Percentiles rank a stretch among this genome's conserved stretches.
Evolutionary conservation across 2,888 invertebrate genomes (phyloP).

Genomic region (Zaprionus bogoriensis): DNA sequence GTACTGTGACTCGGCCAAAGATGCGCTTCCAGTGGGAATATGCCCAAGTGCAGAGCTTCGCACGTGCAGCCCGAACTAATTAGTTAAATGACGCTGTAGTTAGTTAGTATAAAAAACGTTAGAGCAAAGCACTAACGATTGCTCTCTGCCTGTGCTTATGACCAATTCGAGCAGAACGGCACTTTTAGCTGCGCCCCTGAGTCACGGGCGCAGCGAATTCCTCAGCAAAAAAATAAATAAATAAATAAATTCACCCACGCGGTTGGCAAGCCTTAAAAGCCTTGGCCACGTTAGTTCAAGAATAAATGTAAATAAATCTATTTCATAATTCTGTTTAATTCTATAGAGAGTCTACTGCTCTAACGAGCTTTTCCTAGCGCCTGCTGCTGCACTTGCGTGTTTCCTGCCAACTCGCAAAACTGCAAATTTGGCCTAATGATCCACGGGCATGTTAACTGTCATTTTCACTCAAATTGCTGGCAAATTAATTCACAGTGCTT

Average conservation of each 20-base stretch:
- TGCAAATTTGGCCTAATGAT: conserved; percentile 59
- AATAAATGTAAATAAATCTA: not conserved
- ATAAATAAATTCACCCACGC: conserved; percentile 30
- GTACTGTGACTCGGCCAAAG: too few relatives aligned
- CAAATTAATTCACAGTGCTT: conserved; percentile 55
- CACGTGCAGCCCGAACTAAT: conserved; percentile 57
- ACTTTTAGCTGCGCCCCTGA: conserved; percentile 44
- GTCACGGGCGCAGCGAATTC: conserved; percentile 67
- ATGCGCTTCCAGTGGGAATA: not conserved
- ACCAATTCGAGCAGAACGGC: not conserved
- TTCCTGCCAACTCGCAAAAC: conserved; percentile 40
- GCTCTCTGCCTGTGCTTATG: conserved; percentile 5
- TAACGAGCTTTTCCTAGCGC: not conserved
- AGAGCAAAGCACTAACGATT: too few relatives aligned
- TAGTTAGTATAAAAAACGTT: too few relatives aligned
- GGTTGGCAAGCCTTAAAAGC: conserved; percentile 21
- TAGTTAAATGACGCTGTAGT: too few relatives aligned
- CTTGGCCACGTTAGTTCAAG: conserved; percentile 11
- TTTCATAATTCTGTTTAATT: conserved; percentile 8
- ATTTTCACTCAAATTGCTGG: conserved; percentile 45
- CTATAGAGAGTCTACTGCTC: not conserved
- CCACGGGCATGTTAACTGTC: conserved; percentile 60
- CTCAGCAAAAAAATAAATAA: conserved; percentile 8
- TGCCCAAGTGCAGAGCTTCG: not conserved
- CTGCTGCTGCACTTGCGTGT: not conserved